Percentiles rank a stretch among this genome's conserved stretches.
phyloP scores from a whole-genome alignment of 2,113 vertebrate species.

The Corythornis vintsioides region DNA sequence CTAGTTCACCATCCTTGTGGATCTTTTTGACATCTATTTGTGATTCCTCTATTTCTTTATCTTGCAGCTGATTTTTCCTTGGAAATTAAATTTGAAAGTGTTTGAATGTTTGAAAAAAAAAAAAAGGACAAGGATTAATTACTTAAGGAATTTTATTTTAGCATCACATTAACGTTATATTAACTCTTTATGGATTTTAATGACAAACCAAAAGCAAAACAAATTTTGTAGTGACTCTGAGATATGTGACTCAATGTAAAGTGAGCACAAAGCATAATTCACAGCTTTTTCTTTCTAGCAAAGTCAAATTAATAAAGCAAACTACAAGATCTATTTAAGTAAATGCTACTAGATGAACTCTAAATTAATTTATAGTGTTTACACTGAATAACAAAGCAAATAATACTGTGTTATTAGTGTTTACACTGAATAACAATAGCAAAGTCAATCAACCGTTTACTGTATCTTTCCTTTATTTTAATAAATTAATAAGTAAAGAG shows the following conservation, averaged over 20 bases:
- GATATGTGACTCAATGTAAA: neutral
- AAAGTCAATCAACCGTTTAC: no score
- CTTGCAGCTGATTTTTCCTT: conserved; percentile 14
- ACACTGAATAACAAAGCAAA: neutral
- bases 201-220: neutral
- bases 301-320: neutral
- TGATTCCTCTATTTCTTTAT: conserved; percentile 13
- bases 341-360: neutral
- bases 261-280: neutral
- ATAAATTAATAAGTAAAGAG: neutral
- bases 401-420: no score
- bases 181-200: neutral
- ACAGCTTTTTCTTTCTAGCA: neutral
- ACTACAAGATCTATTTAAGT: neutral
- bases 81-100: conserved; percentile 3
- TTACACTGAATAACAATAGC: no score
- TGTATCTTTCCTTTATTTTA: neutral
- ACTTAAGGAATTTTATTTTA: conserved; percentile 27
- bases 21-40: conserved; percentile 31
- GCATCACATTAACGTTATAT: conserved; percentile 19
- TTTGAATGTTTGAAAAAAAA: conserved; percentile 27
- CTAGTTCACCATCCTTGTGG: conserved; percentile 1
- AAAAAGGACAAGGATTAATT: conserved; percentile 9
- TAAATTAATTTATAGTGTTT: neutral
- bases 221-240: neutral